phyloP scores from a whole-genome alignment of 23 tunicate genomes.

The Diplosoma virens region DNA sequence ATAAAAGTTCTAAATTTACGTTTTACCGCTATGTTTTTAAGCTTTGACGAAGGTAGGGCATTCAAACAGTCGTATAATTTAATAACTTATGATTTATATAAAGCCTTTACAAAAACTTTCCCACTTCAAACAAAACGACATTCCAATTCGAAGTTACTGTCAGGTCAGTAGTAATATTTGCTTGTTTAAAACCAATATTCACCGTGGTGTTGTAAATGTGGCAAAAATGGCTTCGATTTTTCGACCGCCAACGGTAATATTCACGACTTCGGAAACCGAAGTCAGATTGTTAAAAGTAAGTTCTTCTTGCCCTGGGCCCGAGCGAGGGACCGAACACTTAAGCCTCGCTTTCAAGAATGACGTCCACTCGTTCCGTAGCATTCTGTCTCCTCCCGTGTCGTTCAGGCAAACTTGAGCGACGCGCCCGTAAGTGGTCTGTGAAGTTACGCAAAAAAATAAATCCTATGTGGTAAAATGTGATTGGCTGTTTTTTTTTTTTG shows the following conservation, averaged over 20 bases:
- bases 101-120: too few species aligned
- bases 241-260: constrained; percentile 32
- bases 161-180: too few species aligned
- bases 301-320: not conserved
- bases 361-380: constrained; percentile 57
- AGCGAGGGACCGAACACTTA: constrained; percentile 21
- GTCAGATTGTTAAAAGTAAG: constrained; percentile 64
- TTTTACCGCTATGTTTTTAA: too few species aligned
- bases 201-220: constrained; percentile 90
- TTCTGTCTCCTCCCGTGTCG: constrained; percentile 57
- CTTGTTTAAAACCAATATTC: not conserved
- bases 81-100: too few species aligned
- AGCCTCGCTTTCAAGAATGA: constrained; percentile 77
- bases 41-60: too few species aligned
- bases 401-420: constrained; percentile 79
- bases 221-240: constrained; percentile 63
- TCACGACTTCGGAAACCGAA: constrained; percentile 66
- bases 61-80: too few species aligned
- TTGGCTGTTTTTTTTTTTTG: too few species aligned
- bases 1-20: too few species aligned
- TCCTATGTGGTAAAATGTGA: too few species aligned
- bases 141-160: too few species aligned
- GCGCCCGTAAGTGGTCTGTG: constrained; percentile 37
- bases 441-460: too few species aligned
- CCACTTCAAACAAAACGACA: too few species aligned